phyloP scores from a whole-genome alignment of 2,113 vertebrate genomes.

The Pristiophorus japonicus region DNA sequence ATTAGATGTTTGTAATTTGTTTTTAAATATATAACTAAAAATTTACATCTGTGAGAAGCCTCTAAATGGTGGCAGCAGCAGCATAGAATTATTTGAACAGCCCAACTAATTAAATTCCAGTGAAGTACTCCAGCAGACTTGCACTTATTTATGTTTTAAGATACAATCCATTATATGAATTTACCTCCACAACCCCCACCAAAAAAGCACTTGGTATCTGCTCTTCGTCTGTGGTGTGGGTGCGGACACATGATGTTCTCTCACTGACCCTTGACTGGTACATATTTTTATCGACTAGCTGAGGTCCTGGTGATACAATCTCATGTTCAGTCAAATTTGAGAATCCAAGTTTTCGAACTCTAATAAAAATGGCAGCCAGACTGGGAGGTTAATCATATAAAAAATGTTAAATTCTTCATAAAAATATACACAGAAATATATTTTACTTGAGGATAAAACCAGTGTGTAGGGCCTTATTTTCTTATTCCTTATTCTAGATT shows the following conservation, averaged over 20 bases:
- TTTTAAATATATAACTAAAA: background rate
- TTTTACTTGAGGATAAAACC: background rate
- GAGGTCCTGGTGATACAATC: background rate
- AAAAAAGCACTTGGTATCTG: background rate
- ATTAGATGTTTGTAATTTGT: conserved; percentile 2
- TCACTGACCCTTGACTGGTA: background rate
- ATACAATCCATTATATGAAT: background rate
- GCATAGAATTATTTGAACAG: background rate
- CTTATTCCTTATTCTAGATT: background rate
- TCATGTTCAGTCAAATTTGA: background rate
- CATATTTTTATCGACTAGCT: background rate
- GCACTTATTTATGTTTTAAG: background rate
- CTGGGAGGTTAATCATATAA: background rate
- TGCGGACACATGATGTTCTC: background rate
- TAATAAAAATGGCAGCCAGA: background rate
- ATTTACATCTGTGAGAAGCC: background rate
- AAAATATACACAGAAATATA: background rate
- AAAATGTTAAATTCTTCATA: background rate
- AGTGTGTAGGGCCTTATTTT: background rate
- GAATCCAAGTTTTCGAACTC: background rate
- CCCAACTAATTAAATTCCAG: background rate
- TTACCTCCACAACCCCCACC: background rate
- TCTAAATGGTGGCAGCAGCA: background rate
- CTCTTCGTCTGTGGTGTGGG: background rate
- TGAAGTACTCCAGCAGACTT: background rate